Percentiles rank a stretch among this genome's conserved stretches.
Conservation (phyloP, 2,888 invertebrate species). For the Leptothorax acervorum region DNA sequence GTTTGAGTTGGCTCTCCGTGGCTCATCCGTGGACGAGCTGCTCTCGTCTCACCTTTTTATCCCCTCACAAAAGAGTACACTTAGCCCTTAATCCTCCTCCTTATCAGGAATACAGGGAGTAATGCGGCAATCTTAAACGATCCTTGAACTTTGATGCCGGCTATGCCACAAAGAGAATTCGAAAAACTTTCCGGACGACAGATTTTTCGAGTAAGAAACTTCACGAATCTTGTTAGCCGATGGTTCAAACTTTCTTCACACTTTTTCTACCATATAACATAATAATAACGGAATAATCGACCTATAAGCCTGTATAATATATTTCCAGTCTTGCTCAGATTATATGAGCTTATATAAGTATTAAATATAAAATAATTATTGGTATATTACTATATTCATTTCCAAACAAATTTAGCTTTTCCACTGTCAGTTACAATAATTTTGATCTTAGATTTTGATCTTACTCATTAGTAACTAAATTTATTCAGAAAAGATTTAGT, state of each 20-base stretch:
- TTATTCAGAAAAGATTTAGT: neutral
- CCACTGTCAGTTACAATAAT: neutral
- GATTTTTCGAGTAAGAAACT: conserved; percentile 26
- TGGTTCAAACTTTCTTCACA: neutral
- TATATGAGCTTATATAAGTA: neutral
- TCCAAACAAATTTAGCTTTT: neutral
- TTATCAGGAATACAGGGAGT: conserved; percentile 9
- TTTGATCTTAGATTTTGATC: neutral
- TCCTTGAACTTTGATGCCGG: conserved; percentile 43
- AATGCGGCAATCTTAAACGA: conserved; percentile 36
- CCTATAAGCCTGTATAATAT: neutral
- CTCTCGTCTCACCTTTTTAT: conserved; percentile 27
- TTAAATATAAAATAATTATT: conserved; percentile 10
- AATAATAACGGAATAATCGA: conserved; percentile 1
- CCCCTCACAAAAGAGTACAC: conserved; percentile 30
- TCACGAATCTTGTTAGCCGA: conserved; percentile 13
- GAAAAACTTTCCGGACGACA: conserved; percentile 13
- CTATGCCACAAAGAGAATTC: conserved; percentile 27
- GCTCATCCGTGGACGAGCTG: neutral
- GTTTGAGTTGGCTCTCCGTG: conserved; percentile 22
- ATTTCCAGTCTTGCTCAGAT: neutral
- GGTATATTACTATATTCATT: neutral
- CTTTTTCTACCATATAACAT: neutral
- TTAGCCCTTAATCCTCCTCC: conserved; percentile 47
- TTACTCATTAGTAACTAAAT: neutral